Conservation (phyloP, 2,113 vertebrate genomes). For the Megaceryle torquata region DNA sequence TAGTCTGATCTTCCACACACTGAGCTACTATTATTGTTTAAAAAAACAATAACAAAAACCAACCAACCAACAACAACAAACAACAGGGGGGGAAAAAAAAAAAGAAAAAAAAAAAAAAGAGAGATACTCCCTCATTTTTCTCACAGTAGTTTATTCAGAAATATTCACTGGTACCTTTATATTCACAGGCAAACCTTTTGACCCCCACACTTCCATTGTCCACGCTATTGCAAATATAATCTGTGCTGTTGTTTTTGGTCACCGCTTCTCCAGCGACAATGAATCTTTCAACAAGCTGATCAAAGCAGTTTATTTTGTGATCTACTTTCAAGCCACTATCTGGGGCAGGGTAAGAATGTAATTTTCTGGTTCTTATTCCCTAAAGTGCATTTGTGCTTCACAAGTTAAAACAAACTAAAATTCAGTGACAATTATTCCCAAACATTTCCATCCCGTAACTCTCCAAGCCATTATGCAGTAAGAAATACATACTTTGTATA, state of each 20-base stretch:
- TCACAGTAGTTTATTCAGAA: neutral
- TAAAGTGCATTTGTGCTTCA: neutral
- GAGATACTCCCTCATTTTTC: neutral
- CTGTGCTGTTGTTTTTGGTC: conserved; percentile 50
- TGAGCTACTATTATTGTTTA: neutral
- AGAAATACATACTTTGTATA: neutral
- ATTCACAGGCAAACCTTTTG: conserved; percentile 54
- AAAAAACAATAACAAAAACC: neutral
- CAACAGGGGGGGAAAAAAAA: too few relatives aligned
- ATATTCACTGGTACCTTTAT: neutral
- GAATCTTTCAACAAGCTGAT: conserved; percentile 61
- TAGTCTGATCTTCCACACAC: neutral
- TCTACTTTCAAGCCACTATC: conserved; percentile 55
- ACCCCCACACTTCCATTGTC: conserved; percentile 15
- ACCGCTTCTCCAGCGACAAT: conserved; percentile 45
- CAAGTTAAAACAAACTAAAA: neutral
- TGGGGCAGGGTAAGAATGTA: conserved; percentile 59
- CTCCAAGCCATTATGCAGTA: neutral
- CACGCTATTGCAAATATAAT: conserved; percentile 49
- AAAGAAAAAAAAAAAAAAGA: neutral
- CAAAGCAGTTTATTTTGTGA: conserved; percentile 47
- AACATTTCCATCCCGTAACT: neutral
- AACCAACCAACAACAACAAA: too few relatives aligned
- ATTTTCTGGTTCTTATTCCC: neutral
- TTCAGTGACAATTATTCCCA: neutral